Conservation (phyloP, 2,797 vertebrate genomes). For the Anableps anableps region DNA sequence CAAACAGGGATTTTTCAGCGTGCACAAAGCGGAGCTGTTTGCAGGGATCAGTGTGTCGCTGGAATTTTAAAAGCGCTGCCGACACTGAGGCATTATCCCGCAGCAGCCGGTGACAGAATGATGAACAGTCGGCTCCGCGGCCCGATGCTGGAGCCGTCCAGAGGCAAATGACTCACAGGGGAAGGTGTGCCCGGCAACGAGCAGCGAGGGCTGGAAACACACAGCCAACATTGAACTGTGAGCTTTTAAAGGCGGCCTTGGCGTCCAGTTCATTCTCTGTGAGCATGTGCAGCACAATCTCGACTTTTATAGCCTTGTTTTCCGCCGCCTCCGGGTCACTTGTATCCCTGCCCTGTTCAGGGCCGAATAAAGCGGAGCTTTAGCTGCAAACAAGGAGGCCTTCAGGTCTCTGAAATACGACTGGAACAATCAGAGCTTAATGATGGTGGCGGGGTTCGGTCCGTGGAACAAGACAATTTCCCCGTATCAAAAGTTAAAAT, state of each 20-base stretch:
- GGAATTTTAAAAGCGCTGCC: slow-evolving; percentile 68
- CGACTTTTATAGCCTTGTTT: slow-evolving; percentile 72
- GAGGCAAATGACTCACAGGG: slow-evolving; percentile 70
- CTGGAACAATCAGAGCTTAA: slow-evolving; percentile 65
- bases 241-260: slow-evolving; percentile 58
- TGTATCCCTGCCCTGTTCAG: slow-evolving; percentile 57
- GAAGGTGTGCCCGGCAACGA: slow-evolving; percentile 60
- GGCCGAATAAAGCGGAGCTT: slow-evolving; percentile 67
- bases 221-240: slow-evolving; percentile 59
- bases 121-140: slow-evolving; percentile 69
- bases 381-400: slow-evolving; percentile 66
- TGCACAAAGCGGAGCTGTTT: slow-evolving; percentile 33
- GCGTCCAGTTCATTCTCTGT: slow-evolving; percentile 43
- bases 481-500: too few species aligned
- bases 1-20: slow-evolving; percentile 27
- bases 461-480: too few species aligned
- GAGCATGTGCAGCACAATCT: slow-evolving; percentile 51
- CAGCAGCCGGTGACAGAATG: slow-evolving; percentile 74
- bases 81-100: slow-evolving; percentile 75
- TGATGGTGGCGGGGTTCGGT: slow-evolving; percentile 45
- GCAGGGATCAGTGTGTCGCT: slow-evolving; percentile 47
- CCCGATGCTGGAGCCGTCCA: slow-evolving; percentile 66
- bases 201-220: slow-evolving; percentile 43
- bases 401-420: slow-evolving; percentile 70
- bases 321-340: slow-evolving; percentile 52